A percentile compares a stretch with the other conserved stretches of the same genome.
phyloP scores from a whole-genome alignment of 2,888 invertebrate species.

The Melangyna quadrimaculata region DNA sequence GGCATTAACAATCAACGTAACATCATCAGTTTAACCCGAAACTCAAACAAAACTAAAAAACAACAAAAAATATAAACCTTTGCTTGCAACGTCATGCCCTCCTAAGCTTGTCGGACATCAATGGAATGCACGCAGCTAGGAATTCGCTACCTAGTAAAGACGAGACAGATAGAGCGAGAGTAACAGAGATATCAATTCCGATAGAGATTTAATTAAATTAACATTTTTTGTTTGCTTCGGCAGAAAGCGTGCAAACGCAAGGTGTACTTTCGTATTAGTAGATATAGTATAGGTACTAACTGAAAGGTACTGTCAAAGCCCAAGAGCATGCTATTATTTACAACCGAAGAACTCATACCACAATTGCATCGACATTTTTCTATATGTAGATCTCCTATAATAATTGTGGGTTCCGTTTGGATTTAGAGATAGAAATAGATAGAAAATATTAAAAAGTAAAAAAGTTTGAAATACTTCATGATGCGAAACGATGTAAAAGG shows the following conservation, averaged over 20 bases:
- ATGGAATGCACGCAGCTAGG: slow-evolving; percentile 31
- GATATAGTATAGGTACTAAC: not conserved
- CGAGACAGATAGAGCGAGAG: no score
- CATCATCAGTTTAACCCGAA: not conserved
- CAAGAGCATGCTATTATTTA: slow-evolving; percentile 13
- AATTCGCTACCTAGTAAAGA: not conserved
- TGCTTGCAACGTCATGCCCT: not conserved
- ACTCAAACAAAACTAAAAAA: not conserved
- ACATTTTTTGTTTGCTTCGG: slow-evolving; percentile 16
- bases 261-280: not conserved
- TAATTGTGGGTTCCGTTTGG: not conserved
- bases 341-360: slow-evolving; percentile 3
- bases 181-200: slow-evolving; percentile 28
- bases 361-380: slow-evolving; percentile 10
- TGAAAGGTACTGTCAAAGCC: slow-evolving; percentile 13
- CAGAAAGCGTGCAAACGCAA: not conserved
- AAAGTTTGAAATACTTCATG: slow-evolving; percentile 34
- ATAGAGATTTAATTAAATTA: slow-evolving; percentile 57
- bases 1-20: not conserved
- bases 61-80: not conserved
- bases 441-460: slow-evolving; percentile 39
- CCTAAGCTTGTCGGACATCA: not conserved
- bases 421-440: slow-evolving; percentile 39
- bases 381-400: slow-evolving; percentile 1
- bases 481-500: slow-evolving; percentile 12